Evolutionary conservation across 2,113 vertebrate species (phyloP).

Genomic region (Colossoma macropomum): DNA sequence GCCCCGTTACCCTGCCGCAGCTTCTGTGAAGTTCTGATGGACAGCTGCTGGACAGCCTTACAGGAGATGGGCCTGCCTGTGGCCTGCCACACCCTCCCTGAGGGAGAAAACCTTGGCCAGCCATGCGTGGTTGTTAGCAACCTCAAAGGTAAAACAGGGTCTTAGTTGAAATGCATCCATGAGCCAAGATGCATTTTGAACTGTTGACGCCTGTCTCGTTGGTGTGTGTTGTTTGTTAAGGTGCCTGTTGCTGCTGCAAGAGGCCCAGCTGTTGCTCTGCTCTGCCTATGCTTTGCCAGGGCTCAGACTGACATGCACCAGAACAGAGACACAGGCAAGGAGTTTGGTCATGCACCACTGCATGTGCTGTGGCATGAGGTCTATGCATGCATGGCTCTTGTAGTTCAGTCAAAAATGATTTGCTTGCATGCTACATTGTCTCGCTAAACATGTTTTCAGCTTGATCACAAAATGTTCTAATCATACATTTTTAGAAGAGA

Average conservation of each 20-base stretch:
- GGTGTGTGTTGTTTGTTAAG: conserved; percentile 19
- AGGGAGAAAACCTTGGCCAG: conserved; percentile 73
- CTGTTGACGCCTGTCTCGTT: conserved; percentile 10
- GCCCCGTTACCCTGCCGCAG: conserved; percentile 81
- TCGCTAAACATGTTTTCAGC: neutral
- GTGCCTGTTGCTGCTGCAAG: conserved; percentile 3
- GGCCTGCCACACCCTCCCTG: conserved; percentile 83
- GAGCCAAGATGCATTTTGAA: conserved; percentile 64
- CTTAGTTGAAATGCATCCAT: conserved; percentile 66
- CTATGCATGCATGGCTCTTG: conserved; percentile 13
- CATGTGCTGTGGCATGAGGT: conserved; percentile 7
- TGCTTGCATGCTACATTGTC: conserved; percentile 7
- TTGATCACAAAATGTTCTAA: neutral
- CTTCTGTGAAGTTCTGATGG: conserved; percentile 86
- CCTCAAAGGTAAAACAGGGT: conserved; percentile 72
- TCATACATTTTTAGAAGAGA: too few relatives aligned
- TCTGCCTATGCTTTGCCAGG: conserved; percentile 33
- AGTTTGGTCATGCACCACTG: neutral
- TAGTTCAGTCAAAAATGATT: neutral
- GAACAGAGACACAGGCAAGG: neutral
- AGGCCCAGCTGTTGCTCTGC: conserved; percentile 19
- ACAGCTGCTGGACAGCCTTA: conserved; percentile 85
- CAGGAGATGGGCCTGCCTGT: conserved; percentile 78
- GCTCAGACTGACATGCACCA: conserved; percentile 5
- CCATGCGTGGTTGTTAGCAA: conserved; percentile 79